A percentile compares a stretch with the other conserved stretches of the same genome.
These are phyloP conservation scores for Euglossa dilemma DNA, from an alignment of 1,140 invertebrate genomes.

Conservation along the genomic window DNA sequence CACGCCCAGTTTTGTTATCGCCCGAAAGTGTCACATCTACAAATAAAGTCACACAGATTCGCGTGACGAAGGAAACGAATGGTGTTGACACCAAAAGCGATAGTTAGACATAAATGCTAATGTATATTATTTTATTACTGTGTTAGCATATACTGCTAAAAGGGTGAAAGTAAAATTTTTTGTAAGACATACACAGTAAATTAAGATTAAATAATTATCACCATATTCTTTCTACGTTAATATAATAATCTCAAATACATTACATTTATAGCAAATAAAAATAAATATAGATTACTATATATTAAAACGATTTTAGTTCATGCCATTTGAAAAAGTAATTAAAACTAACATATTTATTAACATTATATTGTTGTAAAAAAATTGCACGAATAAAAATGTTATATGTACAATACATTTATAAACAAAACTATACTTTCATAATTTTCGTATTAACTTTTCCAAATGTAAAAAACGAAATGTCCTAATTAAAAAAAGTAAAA, in stretches of 20 bases:
- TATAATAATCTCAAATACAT: conserved; percentile 13
- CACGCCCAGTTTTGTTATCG: no score
- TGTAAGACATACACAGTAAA: no score
- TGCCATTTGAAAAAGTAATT: conserved; percentile 10
- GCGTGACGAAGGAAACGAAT: no score
- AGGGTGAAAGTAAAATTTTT: no score
- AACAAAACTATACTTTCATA: conserved; percentile 12
- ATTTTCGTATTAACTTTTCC: conserved; percentile 1
- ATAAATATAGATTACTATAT: conserved; percentile 17
- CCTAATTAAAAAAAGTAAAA: conserved; percentile 21
- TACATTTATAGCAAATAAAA: conserved; percentile 3
- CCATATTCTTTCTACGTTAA: not conserved
- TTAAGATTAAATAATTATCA: conserved; percentile 16
- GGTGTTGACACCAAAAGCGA: no score
- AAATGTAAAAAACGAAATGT: conserved; percentile 1
- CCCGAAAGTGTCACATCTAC: no score
- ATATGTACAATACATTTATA: conserved; percentile 41
- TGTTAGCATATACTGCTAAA: no score
- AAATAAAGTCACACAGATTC: no score
- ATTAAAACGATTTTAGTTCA: conserved; percentile 29
- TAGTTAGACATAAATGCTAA: no score
- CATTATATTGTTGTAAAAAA: conserved; percentile 14
- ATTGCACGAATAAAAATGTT: not conserved
- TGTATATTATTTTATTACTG: no score
- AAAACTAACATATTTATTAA: not conserved